phyloP scores from a whole-genome alignment of 1,140 invertebrate genomes.

The Cylas formicarius region DNA sequence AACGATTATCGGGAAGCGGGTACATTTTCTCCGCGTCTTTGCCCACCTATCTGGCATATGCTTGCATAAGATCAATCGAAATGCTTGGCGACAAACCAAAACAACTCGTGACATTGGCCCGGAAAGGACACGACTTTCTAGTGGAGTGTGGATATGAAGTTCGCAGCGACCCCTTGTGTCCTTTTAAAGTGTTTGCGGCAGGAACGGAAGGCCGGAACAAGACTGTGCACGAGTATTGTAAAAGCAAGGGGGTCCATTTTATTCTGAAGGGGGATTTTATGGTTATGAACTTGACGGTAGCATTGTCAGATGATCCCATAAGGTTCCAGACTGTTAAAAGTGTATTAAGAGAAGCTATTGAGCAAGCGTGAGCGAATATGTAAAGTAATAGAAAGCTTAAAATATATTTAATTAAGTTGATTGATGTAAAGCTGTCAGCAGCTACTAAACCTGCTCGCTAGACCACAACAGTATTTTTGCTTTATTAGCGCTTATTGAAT shows the following conservation, averaged over 20 bases:
- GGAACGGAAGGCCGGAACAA: conserved; percentile 11
- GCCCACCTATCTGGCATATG: conserved; percentile 33
- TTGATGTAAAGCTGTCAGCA: too few species aligned
- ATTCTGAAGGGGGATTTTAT: conserved; percentile 24
- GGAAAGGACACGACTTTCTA: conserved; percentile 24
- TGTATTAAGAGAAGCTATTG: conserved; percentile 19
- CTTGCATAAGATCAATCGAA: conserved; percentile 29
- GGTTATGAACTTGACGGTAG: conserved; percentile 29
- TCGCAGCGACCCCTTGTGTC: conserved; percentile 24
- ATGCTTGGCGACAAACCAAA: conserved; percentile 25
- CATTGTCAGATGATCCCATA: conserved; percentile 12
- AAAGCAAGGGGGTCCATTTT: conserved; percentile 26
- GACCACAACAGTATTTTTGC: too few species aligned
- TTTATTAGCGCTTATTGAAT: too few species aligned
- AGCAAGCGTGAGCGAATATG: neutral
- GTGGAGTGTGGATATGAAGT: conserved; percentile 23
- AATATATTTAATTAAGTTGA: conserved; percentile 2
- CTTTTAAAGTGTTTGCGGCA: conserved; percentile 31
- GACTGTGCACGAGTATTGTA: conserved; percentile 27
- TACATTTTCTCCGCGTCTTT: conserved; percentile 37
- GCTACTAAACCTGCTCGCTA: too few species aligned
- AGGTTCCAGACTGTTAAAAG: conserved; percentile 19
- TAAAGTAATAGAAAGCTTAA: neutral
- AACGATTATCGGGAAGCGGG: conserved; percentile 32
- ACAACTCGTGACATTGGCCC: conserved; percentile 12